These are phyloP conservation scores for Pygoscelis antarcticus DNA, from an alignment of 2,113 vertebrate species.

Conservation along the genomic window DNA sequence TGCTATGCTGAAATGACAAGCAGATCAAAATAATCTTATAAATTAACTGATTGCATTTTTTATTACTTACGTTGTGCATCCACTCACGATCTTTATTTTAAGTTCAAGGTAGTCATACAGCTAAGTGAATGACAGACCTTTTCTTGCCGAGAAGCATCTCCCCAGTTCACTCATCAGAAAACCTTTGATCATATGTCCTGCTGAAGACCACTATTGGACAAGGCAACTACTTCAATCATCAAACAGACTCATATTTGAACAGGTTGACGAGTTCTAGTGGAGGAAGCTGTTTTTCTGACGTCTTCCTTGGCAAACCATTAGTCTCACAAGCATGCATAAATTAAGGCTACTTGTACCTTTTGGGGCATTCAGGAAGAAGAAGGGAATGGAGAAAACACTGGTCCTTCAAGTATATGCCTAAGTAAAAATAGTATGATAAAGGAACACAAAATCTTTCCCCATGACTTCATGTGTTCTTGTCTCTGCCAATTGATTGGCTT, in stretches of 20 bases:
- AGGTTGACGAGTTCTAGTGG: not conserved
- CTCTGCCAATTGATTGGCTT: not conserved
- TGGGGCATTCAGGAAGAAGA: not conserved
- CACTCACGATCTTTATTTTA: not conserved
- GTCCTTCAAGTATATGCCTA: not conserved
- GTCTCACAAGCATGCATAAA: not conserved
- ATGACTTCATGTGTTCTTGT: not conserved
- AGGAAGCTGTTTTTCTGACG: not conserved
- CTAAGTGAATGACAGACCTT: not conserved
- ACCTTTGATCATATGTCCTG: not conserved
- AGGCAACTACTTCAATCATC: not conserved
- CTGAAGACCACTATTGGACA: not conserved
- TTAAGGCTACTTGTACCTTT: not conserved
- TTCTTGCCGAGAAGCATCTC: not conserved
- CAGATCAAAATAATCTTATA: not conserved
- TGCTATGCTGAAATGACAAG: not conserved
- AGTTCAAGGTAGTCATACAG: not conserved
- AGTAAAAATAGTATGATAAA: not conserved
- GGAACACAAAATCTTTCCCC: not conserved
- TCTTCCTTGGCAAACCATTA: not conserved
- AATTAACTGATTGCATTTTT: not conserved
- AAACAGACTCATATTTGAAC: not conserved
- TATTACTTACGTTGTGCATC: not conserved
- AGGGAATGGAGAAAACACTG: not conserved
- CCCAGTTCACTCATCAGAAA: not conserved